phyloP scores from a whole-genome alignment of 2,888 invertebrate species.

The Dryadula phaetusa region DNA sequence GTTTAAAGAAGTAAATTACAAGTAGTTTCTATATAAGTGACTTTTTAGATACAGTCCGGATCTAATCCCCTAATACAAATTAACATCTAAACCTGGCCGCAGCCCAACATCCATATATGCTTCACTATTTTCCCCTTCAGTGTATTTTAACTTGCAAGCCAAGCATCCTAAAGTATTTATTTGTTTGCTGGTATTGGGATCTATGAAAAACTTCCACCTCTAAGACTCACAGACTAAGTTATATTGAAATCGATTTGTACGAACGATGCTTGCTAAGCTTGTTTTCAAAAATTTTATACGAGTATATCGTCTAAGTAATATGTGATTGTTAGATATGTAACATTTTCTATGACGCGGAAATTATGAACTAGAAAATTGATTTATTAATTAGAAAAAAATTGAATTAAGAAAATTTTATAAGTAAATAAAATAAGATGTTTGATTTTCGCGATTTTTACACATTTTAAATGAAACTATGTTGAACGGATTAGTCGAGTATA shows the following conservation, averaged over 20 bases:
- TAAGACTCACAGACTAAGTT: conserved; percentile 22
- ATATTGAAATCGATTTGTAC: conserved; percentile 28
- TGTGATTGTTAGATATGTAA: background rate
- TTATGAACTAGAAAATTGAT: too few species aligned
- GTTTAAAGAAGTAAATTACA: background rate
- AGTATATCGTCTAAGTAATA: background rate
- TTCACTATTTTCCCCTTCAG: conserved; percentile 16
- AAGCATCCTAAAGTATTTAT: conserved; percentile 26
- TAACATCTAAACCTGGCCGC: conserved; percentile 28
- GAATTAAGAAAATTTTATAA: too few species aligned
- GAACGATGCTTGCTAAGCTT: conserved; percentile 11
- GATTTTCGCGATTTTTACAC: too few species aligned
- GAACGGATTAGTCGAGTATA: too few species aligned
- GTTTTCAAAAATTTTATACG: background rate
- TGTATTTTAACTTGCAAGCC: conserved; percentile 27
- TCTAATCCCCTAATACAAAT: conserved; percentile 26
- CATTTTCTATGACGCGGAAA: background rate
- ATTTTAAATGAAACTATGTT: too few species aligned
- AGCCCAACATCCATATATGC: conserved; percentile 14
- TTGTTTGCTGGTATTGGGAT: conserved; percentile 7
- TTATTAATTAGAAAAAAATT: too few species aligned
- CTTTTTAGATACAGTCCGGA: conserved; percentile 17
- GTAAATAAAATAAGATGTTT: too few species aligned
- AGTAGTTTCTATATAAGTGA: background rate
- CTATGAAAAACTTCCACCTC: conserved; percentile 25